Evolutionary conservation across 2,797 vertebrate species (phyloP).

Genomic region (Melanotaenia trifasciata): DNA sequence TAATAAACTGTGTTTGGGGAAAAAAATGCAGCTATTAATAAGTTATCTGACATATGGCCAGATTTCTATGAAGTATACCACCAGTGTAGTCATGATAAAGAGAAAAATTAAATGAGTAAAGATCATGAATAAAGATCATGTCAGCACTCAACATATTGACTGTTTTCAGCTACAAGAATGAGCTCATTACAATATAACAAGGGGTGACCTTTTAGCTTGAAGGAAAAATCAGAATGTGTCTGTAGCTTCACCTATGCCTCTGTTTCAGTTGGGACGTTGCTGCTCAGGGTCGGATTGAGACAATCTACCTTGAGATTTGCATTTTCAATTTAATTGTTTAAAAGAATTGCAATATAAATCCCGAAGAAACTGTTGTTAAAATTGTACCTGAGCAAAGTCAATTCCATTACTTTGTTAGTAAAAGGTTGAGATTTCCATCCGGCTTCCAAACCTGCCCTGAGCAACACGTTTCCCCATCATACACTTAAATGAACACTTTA

Average conservation of each 20-base stretch:
- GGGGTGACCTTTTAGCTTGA: neutral
- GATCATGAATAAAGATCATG: neutral
- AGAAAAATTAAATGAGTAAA: neutral
- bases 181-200: neutral
- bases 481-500: neutral
- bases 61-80: neutral
- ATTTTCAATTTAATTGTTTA: neutral
- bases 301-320: neutral
- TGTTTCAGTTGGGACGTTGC: too few relatives aligned
- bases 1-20: neutral
- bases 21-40: too few relatives aligned
- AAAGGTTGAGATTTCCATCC: neutral
- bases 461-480: neutral
- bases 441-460: neutral
- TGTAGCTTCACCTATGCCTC: too few relatives aligned
- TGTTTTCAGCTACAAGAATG: too few relatives aligned
- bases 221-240: neutral
- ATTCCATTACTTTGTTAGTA: neutral
- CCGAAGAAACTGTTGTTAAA: neutral
- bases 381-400: neutral
- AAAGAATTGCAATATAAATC: too few relatives aligned
- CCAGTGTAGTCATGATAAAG: neutral
- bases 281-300: too few relatives aligned
- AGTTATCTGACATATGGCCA: neutral
- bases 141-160: neutral